phyloP scores from a whole-genome alignment of 2,113 vertebrate genomes.

The Glaucomys volans region DNA sequence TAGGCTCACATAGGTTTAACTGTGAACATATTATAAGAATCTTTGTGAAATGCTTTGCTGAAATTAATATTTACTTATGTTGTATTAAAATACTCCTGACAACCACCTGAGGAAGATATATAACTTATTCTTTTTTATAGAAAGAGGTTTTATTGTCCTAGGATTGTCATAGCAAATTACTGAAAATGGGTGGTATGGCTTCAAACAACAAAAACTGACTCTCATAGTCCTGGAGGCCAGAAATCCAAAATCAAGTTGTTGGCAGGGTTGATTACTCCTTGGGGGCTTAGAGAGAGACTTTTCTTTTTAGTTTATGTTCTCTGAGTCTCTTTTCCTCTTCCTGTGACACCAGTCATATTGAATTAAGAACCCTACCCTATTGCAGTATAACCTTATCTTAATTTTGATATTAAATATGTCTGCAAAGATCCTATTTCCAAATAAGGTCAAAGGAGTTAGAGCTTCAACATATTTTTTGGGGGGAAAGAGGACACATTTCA shows the following conservation, averaged over 20 bases:
- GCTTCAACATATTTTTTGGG: neutral
- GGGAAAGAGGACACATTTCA: neutral
- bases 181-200: neutral
- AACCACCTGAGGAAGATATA: neutral
- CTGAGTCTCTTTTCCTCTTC: neutral
- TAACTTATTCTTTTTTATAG: neutral
- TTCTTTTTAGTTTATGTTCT: neutral
- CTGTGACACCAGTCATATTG: neutral
- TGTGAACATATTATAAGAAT: neutral
- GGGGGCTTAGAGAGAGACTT: neutral
- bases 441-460: neutral
- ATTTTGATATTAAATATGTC: neutral
- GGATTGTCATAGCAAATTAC: neutral
- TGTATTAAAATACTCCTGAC: neutral
- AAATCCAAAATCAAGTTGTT: neutral
- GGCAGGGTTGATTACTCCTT: neutral
- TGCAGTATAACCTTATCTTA: neutral
- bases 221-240: neutral
- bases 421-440: neutral
- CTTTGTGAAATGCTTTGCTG: constrained; percentile 41
- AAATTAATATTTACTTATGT: constrained; percentile 23
- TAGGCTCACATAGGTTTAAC: neutral
- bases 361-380: neutral
- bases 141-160: neutral
- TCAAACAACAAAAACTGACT: neutral